A percentile compares a stretch with the other conserved stretches of the same genome.
Evolutionary conservation across 1,140 invertebrate genomes (phyloP).

Genomic region (Nephila pilipes): DNA sequence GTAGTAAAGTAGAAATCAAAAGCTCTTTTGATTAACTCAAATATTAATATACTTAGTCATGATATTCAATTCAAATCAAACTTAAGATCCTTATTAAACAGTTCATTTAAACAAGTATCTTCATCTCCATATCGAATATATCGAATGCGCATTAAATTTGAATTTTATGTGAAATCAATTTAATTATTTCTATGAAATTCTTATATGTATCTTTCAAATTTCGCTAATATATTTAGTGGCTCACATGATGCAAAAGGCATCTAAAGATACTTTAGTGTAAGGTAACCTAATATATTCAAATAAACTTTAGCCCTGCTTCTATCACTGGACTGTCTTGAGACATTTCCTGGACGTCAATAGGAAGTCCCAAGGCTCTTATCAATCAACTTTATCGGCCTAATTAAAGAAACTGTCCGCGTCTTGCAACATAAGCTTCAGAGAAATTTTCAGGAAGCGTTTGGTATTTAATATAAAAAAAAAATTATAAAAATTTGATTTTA

Average conservation of each 20-base stretch:
- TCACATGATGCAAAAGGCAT: not conserved
- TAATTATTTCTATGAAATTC: not conserved
- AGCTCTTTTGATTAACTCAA: not conserved
- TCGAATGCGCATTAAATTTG: not conserved
- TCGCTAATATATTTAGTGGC: conserved; percentile 4
- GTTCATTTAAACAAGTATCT: conserved; percentile 1
- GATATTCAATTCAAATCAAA: not conserved
- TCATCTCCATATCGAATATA: not conserved
- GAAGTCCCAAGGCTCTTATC: not conserved
- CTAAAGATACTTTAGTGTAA: not conserved
- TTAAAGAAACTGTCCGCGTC: conserved; percentile 18
- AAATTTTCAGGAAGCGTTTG: not conserved
- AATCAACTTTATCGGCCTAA: conserved; percentile 15
- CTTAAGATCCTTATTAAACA: not conserved
- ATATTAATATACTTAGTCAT: not conserved
- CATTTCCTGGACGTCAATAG: not conserved
- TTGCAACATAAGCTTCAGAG: not conserved
- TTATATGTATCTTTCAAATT: not conserved
- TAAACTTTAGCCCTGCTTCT: not conserved
- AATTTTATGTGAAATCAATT: not conserved
- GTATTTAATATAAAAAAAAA: not conserved
- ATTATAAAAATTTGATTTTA: not conserved
- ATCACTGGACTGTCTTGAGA: not conserved
- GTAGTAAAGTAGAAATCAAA: not conserved
- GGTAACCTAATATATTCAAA: conserved; percentile 15